Evolutionary conservation across 2,888 invertebrate species (phyloP).

Genomic region (Himalopsyche tibetana): DNA sequence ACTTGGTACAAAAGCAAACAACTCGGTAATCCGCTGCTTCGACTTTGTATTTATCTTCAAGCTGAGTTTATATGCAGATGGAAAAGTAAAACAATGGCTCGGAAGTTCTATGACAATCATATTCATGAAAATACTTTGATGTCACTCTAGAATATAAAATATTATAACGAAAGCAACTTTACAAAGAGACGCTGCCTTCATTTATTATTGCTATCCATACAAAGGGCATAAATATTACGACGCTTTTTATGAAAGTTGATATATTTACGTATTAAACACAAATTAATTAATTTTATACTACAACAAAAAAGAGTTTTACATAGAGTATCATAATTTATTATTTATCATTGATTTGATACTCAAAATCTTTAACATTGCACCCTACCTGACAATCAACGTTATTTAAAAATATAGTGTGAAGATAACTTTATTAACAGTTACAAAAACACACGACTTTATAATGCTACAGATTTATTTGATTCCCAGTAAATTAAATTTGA

Average conservation of each 20-base stretch:
- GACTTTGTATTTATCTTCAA: conserved; percentile 57
- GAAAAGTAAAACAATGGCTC: conserved; percentile 51
- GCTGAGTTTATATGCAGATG: conserved; percentile 49
- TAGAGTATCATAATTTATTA: too few species aligned
- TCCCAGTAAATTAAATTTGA: too few species aligned
- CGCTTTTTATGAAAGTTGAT: neutral
- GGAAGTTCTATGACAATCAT: conserved; percentile 45
- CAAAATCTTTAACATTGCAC: too few species aligned
- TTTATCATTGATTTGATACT: too few species aligned
- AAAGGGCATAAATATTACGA: conserved; percentile 8
- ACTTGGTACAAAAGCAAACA: conserved; percentile 58
- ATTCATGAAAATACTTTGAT: conserved; percentile 43
- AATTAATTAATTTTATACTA: neutral
- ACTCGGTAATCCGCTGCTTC: conserved; percentile 53
- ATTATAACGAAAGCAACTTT: neutral
- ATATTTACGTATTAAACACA: neutral
- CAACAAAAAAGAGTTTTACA: too few species aligned
- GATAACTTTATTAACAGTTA: too few species aligned
- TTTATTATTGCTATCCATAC: conserved; percentile 18
- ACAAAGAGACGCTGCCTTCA: neutral
- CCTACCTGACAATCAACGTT: too few species aligned
- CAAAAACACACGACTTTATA: too few species aligned
- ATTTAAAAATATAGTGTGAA: too few species aligned
- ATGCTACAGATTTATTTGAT: too few species aligned
- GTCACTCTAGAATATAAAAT: conserved; percentile 37